A percentile compares a stretch with the other conserved stretches of the same genome.
These are phyloP conservation scores for Branchellion lobata DNA, from an alignment of 2,888 invertebrate genomes.

Conservation along the genomic window DNA sequence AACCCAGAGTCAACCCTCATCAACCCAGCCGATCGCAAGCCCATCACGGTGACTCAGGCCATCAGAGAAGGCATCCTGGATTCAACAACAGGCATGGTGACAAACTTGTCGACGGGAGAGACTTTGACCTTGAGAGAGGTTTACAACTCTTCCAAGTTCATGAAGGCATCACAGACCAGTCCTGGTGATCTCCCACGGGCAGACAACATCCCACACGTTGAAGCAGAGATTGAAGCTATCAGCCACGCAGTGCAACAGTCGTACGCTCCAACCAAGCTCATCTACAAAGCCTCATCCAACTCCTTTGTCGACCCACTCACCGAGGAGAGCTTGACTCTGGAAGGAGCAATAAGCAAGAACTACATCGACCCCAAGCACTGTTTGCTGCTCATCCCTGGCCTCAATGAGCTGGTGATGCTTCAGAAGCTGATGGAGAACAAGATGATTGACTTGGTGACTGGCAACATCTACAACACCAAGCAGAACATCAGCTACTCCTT, in stretches of 20 bases:
- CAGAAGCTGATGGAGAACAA: constrained; percentile 87
- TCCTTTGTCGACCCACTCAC: constrained; percentile 49
- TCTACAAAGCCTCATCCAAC: constrained; percentile 57
- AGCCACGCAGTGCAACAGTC: neutral
- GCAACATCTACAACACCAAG: constrained; percentile 69
- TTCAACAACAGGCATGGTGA: constrained; percentile 50
- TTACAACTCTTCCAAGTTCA: constrained; percentile 40
- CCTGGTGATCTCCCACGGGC: too few relatives aligned
- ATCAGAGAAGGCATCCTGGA: constrained; percentile 51
- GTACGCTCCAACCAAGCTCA: neutral
- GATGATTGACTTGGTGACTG: constrained; percentile 77
- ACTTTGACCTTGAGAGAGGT: constrained; percentile 58
- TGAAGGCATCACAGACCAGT: constrained; percentile 15
- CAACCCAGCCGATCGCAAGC: constrained; percentile 50
- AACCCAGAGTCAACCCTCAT: constrained; percentile 51
- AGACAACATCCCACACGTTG: too few relatives aligned
- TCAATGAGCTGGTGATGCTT: constrained; percentile 75
- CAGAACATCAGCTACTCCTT: constrained; percentile 71
- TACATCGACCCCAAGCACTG: constrained; percentile 52
- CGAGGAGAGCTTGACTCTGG: constrained; percentile 52
- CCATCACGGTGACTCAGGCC: constrained; percentile 49
- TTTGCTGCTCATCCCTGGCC: constrained; percentile 72
- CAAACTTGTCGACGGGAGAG: constrained; percentile 64
- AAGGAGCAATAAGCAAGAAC: constrained; percentile 68
- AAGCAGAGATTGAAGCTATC: neutral